phyloP scores from a whole-genome alignment of 2,113 vertebrate species.

The Trogon melanurus region DNA sequence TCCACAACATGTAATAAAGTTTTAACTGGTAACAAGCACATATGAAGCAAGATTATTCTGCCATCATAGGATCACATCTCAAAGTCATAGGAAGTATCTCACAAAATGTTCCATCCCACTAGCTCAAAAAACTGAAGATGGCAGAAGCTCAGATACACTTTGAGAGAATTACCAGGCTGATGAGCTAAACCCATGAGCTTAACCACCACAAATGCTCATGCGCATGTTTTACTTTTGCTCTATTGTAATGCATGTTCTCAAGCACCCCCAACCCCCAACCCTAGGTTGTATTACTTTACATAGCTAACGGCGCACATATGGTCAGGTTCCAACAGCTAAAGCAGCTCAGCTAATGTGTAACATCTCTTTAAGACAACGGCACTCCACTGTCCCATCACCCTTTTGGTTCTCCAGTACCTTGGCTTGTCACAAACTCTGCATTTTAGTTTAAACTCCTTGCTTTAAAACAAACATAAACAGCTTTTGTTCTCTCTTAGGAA shows the following conservation, averaged over 20 bases:
- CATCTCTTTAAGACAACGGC: not conserved
- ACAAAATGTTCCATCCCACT: not conserved
- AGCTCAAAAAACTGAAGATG: not conserved
- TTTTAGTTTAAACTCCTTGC: not conserved
- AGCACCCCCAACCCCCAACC: not conserved
- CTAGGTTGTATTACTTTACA: not conserved
- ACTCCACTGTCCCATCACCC: accelerated
- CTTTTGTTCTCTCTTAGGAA: not conserved
- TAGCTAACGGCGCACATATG: not conserved
- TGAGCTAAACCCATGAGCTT: not conserved
- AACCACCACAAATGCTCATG: not conserved
- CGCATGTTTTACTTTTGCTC: not conserved
- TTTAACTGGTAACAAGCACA: not conserved
- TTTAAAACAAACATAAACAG: not conserved
- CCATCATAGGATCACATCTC: not conserved
- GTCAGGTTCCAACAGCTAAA: not conserved
- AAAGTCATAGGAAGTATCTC: not conserved
- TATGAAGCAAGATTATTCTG: not conserved
- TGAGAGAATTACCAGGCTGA: not conserved
- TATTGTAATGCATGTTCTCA: not conserved
- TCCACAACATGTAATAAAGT: not conserved
- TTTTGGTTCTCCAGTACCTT: not conserved
- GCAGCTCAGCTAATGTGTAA: not conserved
- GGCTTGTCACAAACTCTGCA: not conserved
- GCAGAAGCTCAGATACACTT: not conserved